Conservation (phyloP, 1,140 invertebrate genomes). For the Cydia pomonella region DNA sequence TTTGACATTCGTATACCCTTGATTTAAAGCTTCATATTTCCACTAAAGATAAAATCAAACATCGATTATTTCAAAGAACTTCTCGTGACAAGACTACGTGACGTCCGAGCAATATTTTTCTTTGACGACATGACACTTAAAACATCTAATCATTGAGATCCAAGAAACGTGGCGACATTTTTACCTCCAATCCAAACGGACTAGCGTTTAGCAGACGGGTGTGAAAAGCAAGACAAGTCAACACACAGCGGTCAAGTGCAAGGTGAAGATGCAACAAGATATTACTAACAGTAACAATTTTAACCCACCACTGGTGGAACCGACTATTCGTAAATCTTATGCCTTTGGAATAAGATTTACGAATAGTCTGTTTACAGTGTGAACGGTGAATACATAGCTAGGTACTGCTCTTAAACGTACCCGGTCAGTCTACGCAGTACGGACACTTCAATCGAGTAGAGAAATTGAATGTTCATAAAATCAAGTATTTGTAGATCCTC, state of each 20-base stretch:
- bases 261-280: slow-evolving; percentile 9
- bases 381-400: background rate
- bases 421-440: background rate
- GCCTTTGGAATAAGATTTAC: too few relatives aligned
- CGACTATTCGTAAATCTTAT: too few relatives aligned
- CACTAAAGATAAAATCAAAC: slow-evolving; percentile 15
- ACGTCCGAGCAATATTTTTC: slow-evolving; percentile 8
- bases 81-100: slow-evolving; percentile 24
- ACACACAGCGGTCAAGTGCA: slow-evolving; percentile 18
- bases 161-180: slow-evolving; percentile 62
- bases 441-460: background rate
- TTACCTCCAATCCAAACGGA: slow-evolving; percentile 49
- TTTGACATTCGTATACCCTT: background rate
- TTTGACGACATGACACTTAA: slow-evolving; percentile 25
- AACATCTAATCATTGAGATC: slow-evolving; percentile 42
- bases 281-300: background rate
- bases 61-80: slow-evolving; percentile 17
- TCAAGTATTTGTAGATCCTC: background rate
- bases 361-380: too few relatives aligned
- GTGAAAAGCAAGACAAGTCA: slow-evolving; percentile 59
- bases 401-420: background rate
- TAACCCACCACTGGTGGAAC: too few relatives aligned
- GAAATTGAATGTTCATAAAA: background rate
- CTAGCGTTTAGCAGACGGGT: slow-evolving; percentile 59
- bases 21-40: background rate